phyloP scores from a whole-genome alignment of 1,140 invertebrate genomes.

The Schlechtendalia chinensis region DNA sequence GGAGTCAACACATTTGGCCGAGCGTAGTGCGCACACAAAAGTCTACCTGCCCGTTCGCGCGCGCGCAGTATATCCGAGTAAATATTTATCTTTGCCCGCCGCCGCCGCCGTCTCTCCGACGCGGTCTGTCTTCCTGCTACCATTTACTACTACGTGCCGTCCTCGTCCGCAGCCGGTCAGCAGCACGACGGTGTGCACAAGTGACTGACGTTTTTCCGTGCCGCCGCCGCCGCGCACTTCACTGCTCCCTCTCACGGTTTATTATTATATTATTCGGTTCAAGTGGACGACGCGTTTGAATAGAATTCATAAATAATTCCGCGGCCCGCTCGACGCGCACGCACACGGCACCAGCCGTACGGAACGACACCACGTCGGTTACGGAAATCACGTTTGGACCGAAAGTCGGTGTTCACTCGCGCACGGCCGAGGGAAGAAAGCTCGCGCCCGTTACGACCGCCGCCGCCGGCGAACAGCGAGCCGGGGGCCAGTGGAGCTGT shows the following conservation, averaged over 20 bases:
- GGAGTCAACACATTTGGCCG: slow-evolving; percentile 43
- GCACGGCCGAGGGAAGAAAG: no score
- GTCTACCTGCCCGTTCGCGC: slow-evolving; percentile 1
- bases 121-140: background rate
- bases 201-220: slow-evolving; percentile 41
- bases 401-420: no score
- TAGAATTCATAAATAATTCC: slow-evolving; percentile 48
- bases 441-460: slow-evolving; percentile 5
- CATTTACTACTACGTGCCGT: slow-evolving; percentile 13
- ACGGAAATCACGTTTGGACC: no score
- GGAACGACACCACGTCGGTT: no score
- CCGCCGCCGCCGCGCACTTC: background rate
- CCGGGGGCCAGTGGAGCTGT: no score
- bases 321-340: slow-evolving; percentile 34
- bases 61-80: slow-evolving; percentile 32
- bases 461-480: no score
- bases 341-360: no score
- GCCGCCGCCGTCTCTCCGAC: slow-evolving; percentile 7
- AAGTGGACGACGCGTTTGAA: slow-evolving; percentile 45
- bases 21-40: slow-evolving; percentile 23
- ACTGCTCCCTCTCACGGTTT: background rate
- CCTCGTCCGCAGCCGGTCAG: background rate
- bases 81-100: slow-evolving; percentile 47
- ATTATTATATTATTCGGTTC: slow-evolving; percentile 20
- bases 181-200: background rate